Conservation (phyloP, 2,113 vertebrate genomes). For the Carassius gibelio region DNA sequence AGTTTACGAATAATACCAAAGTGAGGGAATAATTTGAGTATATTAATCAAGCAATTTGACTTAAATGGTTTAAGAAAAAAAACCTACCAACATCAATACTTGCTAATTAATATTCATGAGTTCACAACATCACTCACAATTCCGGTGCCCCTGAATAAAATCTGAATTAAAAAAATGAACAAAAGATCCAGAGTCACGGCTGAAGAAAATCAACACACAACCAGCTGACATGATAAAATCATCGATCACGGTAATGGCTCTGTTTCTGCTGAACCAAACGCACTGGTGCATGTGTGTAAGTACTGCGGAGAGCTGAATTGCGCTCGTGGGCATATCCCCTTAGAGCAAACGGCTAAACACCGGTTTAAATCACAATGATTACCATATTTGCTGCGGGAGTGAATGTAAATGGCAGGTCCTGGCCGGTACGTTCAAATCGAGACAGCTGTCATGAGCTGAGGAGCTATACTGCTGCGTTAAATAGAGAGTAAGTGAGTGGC, state of each 20-base stretch:
- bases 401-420: conserved; percentile 26
- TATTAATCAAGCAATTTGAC: neutral
- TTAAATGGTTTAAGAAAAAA: neutral
- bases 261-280: conserved; percentile 27
- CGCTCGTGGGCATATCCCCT: conserved; percentile 27
- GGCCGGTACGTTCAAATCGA: neutral
- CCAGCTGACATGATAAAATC: conserved; percentile 41
- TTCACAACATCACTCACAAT: neutral
- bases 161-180: conserved; percentile 1
- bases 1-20: neutral
- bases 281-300: conserved; percentile 11
- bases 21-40: neutral
- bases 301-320: conserved; percentile 20
- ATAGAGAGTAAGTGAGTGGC: neutral
- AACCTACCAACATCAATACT: neutral
- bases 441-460: neutral
- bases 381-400: conserved; percentile 17
- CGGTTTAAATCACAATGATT: conserved; percentile 51
- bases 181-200: conserved; percentile 29
- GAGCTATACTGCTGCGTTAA: conserved; percentile 28
- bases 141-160: neutral
- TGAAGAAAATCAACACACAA: conserved; percentile 8
- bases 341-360: conserved; percentile 29
- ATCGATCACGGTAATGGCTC: conserved; percentile 37
- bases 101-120: neutral